A percentile compares a stretch with the other conserved stretches of the same genome.
These are phyloP conservation scores for Cryptocephalus primarius DNA, from an alignment of 2,888 invertebrate genomes.

Conservation along the genomic window DNA sequence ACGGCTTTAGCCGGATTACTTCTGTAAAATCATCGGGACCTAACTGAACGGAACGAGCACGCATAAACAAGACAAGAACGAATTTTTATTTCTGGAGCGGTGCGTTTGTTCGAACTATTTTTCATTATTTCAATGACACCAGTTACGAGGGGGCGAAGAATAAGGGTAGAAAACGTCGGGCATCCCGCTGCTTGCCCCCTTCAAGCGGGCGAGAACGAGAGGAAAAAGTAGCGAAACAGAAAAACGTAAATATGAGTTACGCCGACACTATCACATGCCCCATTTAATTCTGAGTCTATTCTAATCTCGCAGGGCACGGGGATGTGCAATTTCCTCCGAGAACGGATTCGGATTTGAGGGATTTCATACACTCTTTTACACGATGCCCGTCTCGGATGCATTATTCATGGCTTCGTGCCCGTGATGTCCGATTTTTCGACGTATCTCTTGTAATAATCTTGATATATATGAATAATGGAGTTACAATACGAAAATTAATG, in stretches of 20 bases:
- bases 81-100: no score
- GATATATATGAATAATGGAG: conserved; percentile 8
- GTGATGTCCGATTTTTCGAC: conserved; percentile 1
- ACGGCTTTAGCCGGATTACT: no score
- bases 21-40: no score
- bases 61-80: no score
- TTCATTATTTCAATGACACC: no score
- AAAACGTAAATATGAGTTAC: conserved; percentile 38
- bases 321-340: conserved; percentile 15
- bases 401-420: conserved; percentile 6
- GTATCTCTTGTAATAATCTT: conserved; percentile 11
- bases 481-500: conserved; percentile 5
- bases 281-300: conserved; percentile 38
- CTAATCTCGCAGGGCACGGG: conserved; percentile 19
- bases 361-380: conserved; percentile 3
- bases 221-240: conserved; percentile 11
- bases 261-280: conserved; percentile 37
- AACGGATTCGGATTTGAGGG: conserved; percentile 4
- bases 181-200: conserved; percentile 10
- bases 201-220: conserved; percentile 8
- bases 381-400: conserved; percentile 5
- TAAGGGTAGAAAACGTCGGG: conserved; percentile 8
- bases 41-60: no score
- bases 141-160: no score
- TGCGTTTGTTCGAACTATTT: no score